phyloP scores from a whole-genome alignment of 2,888 invertebrate genomes.

The Thysanoteuthis rhombus region DNA sequence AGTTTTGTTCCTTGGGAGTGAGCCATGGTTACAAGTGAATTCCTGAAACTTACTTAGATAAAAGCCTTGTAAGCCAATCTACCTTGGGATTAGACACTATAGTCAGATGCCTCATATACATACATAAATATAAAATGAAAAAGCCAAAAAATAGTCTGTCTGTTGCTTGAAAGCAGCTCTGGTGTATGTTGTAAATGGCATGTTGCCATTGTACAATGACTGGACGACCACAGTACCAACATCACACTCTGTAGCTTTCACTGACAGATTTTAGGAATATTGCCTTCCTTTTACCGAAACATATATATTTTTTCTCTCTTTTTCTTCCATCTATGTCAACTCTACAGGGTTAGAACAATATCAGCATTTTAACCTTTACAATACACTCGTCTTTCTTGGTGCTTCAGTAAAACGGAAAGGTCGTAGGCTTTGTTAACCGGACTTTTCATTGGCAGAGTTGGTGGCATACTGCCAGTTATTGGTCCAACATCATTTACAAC shows the following conservation, averaged over 20 bases:
- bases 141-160: background rate
- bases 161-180: background rate
- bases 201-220: background rate
- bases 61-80: constrained; percentile 12
- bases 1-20: background rate
- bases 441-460: constrained; percentile 12
- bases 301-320: background rate
- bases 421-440: background rate
- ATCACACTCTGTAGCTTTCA: background rate
- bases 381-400: background rate
- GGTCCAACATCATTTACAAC: background rate
- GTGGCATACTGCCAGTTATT: background rate
- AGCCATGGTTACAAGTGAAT: background rate
- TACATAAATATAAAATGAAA: background rate
- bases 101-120: background rate
- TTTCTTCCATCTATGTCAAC: background rate
- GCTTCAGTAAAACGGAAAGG: background rate
- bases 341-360: background rate
- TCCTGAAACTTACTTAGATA: background rate
- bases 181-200: background rate
- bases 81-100: background rate
- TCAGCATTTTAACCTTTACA: constrained; percentile 12
- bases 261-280: background rate
- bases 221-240: background rate
- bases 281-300: background rate